Base-by-base conservation (phyloP, 2,797 vertebrate genomes). In the Aphelocoma californica region DNA sequence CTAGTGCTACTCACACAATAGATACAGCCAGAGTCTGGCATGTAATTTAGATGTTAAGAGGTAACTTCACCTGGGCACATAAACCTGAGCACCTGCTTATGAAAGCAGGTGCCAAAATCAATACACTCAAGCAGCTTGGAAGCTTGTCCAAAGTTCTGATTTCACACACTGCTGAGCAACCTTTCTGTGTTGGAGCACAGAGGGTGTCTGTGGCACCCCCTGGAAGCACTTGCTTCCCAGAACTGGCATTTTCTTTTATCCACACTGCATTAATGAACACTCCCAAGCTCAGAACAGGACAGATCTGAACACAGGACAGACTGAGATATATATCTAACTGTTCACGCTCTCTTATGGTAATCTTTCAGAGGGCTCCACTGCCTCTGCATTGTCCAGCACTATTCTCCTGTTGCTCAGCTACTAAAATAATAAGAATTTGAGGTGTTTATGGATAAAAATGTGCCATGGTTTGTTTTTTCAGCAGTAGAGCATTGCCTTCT, bases 11-110 rank as follows among this genome's bases (percentile, higher is more conserved):
- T 87, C 23, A 13, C 51, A 73, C 53, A 58, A 72, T 5, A 72
- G 50, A 85, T 16, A 64, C 82, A 92, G 56, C 34, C 44, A 45
- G 74, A 83, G 36, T 31, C 89, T 91, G 82, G n/a, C 53, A 56
- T 12, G 14, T 81, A 93, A 96, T 90, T 90, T 66, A 96, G 86
- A 95, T 72, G 82, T 90, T 78, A 92, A 94, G 79, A 90, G 62
- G 69, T 69, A 89, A 89, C 57, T 90, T 94, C 87, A 85, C 86
- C 86, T 91, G 84, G 75, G 88, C 75, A 93, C 69, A 86, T 74
- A 93, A 96, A 92, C 66, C 80, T 54, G 71, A 91, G 74, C 81
- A 89, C 86, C 88, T 87, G 88, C 65, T 53, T 78, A 54, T 61
- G 81, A 79, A 74, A 78, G 50, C 67, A 54, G 79, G 61, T 93